Base-by-base conservation (phyloP, 2,113 vertebrate genomes). In the Dasyurus viverrinus region DNA sequence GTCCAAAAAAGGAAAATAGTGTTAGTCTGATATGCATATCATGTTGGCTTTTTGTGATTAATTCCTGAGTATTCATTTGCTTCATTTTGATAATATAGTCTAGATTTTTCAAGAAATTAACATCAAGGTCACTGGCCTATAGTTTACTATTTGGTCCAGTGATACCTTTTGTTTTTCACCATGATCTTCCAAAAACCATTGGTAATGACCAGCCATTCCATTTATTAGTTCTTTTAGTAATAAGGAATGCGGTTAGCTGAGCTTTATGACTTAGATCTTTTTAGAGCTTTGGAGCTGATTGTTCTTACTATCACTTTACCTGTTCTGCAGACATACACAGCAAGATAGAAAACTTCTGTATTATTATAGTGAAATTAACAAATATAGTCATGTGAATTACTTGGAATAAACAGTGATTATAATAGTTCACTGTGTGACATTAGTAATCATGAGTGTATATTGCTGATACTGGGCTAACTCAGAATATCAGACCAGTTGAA, bases 401-500 rank as follows among this genome's bases (percentile, higher is more conserved):
- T n/a, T 84, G 68, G n/a, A 14, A 42, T 42, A 42, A 84, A n/a
- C 30, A 76, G 1, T 84, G n/a, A 42, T 84, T 84, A 42, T 84
- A 7, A 42, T 22, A 42, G 22, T 84, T 42, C 19, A 42, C n/a
- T 84, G 22, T 42, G 68, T 42, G 68, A 84, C 68, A 76, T 76
- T 76, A 23, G n/a, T 84, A n/a, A 6, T 42, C n/a, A 42, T 84
- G 36, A 84, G 68, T 84, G 16, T 42, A 23, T 84, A 42, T n/a
- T 84, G 16, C n/a, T 22, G 16, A 42, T 84, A 42, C 68, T 42
- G 23, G 68, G n/a, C 68, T 42, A 84, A 84, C n/a, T 84, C 68
- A 50, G n/a, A 94, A 89, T n/a, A 53, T 95, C 90, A 84, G 47
- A 27, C 89, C 24, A 93, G 22, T 42, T 60, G n/a, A 1, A 95